Evolutionary conservation across 2,797 vertebrate species (phyloP), one percentile per base, ranked within the genome.

Genomic region (Lophura swinhoii): DNA sequence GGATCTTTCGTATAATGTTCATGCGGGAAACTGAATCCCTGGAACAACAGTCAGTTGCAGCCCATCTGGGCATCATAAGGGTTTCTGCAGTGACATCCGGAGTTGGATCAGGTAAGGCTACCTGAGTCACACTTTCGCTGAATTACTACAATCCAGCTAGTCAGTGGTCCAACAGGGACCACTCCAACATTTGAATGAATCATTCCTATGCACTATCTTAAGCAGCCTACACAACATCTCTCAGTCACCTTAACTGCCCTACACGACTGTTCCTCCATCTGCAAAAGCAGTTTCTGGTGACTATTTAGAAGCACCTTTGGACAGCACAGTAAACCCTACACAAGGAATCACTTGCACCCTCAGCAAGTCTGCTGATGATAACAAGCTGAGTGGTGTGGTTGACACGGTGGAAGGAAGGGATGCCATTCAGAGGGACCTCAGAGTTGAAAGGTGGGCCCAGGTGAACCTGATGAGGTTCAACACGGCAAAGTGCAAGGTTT

Each of bases 1-100:
- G 16, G 26, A 26, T n/a, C 37, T 64, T 55, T 11, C 37, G 22
- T 58, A 9, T 0, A 1, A 10, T 10, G 3, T 72, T 68, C 33
- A 15, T 2, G 1, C 10, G 3, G 10, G 23, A 53, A 88, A 59
- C 0, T 35, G 37, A 26, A 81, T 44, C 39, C 60, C 31, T 43
- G 26, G 56, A 84, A 75, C 80, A 6, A 53, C 4, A 12, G 14
- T 2, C 9, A 5, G 58, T 22, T 26, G 62, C 53, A 69, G 56
- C 35, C 37, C 71, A 43, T 31, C 1, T 58, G 12, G 14, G 49
- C 23, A 41, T 23, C 60, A 37, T 29, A 29, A 73, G 48, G 26
- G 53, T 20, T 56, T 66, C 41, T 15, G 46, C 56, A 31, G 33
- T 1, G 6, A 12, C 43, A 46, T 26, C 66, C 49, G 48, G 58